phyloP scores from a whole-genome alignment of 2,888 invertebrate species.

The Drosophila longiperda region DNA sequence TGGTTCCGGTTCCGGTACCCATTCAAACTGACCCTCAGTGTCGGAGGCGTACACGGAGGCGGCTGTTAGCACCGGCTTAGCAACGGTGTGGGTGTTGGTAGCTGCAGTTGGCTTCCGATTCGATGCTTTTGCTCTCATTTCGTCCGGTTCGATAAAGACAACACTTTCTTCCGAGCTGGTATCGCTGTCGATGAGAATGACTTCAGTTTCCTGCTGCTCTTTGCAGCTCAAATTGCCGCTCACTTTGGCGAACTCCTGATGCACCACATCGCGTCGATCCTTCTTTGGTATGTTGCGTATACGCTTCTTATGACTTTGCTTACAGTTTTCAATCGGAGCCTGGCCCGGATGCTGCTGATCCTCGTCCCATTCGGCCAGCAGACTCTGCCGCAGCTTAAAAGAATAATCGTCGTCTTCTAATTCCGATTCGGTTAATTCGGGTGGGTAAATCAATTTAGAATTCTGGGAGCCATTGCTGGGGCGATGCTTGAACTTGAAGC shows the following conservation, averaged over 20 bases:
- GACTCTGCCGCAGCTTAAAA: constrained; percentile 88
- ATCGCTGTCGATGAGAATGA: constrained; percentile 65
- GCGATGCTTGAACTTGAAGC: too few relatives aligned
- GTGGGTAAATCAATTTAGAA: too few relatives aligned
- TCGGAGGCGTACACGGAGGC: not conserved
- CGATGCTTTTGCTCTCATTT: constrained; percentile 10
- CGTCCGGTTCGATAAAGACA: constrained; percentile 47
- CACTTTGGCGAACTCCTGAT: constrained; percentile 76
- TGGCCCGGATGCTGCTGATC: constrained; percentile 78
- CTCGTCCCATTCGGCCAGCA: constrained; percentile 92
- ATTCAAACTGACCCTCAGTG: not conserved
- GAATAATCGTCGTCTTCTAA: constrained; percentile 2
- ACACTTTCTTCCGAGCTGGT: constrained; percentile 67
- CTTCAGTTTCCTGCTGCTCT: constrained; percentile 34
- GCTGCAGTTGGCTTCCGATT: constrained; percentile 17
- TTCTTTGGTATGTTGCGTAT: constrained; percentile 85
- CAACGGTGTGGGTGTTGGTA: not conserved
- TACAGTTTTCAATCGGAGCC: not conserved
- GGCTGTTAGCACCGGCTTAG: not conserved
- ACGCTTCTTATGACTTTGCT: constrained; percentile 49
- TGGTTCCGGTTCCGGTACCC: not conserved
- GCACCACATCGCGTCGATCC: constrained; percentile 81
- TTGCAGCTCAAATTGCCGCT: not conserved
- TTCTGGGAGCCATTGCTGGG: too few relatives aligned
- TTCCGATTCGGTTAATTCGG: not conserved